Evolutionary conservation across 2,888 invertebrate species (phyloP).

Genomic region (Patella caerulea): DNA sequence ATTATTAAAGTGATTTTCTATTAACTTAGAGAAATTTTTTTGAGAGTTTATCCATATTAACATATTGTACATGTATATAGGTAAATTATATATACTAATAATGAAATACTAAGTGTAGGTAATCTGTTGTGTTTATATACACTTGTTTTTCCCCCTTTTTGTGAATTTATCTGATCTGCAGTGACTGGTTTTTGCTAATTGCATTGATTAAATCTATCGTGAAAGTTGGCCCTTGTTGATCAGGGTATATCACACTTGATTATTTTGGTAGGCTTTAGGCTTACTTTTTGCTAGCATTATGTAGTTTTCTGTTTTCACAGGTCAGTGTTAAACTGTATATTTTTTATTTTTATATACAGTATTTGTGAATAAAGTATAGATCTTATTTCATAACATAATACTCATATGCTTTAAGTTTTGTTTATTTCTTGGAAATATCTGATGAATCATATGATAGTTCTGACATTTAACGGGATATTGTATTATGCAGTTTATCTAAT

Average conservation of each 20-base stretch:
- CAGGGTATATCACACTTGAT: too few species aligned
- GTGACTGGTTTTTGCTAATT: slow-evolving; percentile 9
- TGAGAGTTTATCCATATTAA: slow-evolving; percentile 4
- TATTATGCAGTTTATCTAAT: too few species aligned
- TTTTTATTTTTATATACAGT: slow-evolving; percentile 55
- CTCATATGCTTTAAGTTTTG: slow-evolving; percentile 3
- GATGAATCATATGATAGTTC: too few species aligned
- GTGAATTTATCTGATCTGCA: slow-evolving; percentile 10
- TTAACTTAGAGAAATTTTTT: not conserved
- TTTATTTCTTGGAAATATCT: not conserved
- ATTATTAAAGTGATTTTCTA: too few species aligned
- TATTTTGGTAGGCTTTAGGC: slow-evolving; percentile 1
- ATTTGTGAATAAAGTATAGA: slow-evolving; percentile 49
- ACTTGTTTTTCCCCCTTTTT: slow-evolving; percentile 3
- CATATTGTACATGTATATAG: not conserved
- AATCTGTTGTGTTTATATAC: slow-evolving; percentile 7
- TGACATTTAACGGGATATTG: too few species aligned
- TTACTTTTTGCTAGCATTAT: slow-evolving; percentile 15
- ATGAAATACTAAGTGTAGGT: slow-evolving; percentile 4
- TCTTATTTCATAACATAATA: slow-evolving; percentile 34
- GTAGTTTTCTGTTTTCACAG: slow-evolving; percentile 13
- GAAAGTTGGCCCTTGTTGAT: too few species aligned
- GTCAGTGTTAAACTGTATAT: slow-evolving; percentile 44
- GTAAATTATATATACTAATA: slow-evolving; percentile 11
- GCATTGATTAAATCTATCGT: not conserved